Conservation (phyloP, 2,113 vertebrate species). For the Thalassarche chlororhynchos region DNA sequence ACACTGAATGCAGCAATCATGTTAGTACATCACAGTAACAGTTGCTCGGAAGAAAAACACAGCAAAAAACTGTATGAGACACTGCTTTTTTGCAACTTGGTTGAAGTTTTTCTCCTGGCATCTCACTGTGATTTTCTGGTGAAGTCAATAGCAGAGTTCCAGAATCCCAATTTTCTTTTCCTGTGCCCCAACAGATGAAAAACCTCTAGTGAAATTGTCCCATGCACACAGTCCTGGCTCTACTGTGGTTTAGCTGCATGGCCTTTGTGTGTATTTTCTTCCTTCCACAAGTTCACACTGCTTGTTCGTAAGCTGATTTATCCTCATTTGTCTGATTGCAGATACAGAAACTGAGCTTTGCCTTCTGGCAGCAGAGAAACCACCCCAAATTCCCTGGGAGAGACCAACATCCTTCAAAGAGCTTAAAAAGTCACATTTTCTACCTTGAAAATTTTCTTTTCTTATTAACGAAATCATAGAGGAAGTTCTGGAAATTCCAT, state of each 20-base stretch:
- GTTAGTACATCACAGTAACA: background rate
- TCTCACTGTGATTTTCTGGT: background rate
- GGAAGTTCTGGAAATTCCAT: background rate
- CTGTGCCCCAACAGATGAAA: background rate
- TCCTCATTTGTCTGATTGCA: background rate
- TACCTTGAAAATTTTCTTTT: background rate
- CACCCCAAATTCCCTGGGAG: background rate
- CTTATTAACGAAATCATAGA: background rate
- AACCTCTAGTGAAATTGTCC: background rate
- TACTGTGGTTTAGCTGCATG: background rate
- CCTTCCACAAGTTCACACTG: background rate
- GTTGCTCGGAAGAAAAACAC: background rate
- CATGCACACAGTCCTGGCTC: background rate
- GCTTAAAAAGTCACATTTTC: background rate
- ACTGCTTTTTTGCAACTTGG: background rate
- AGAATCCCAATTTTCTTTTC: background rate
- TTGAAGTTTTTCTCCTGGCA: background rate
- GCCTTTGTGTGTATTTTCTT: background rate
- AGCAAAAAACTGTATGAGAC: background rate
- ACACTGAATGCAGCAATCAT: constrained; percentile 17
- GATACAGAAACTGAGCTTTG: background rate
- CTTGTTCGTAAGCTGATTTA: background rate
- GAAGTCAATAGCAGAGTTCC: background rate
- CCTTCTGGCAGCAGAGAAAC: background rate
- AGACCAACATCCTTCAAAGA: background rate